Evolutionary conservation across 2,888 invertebrate genomes (phyloP), one percentile per base, ranked within the genome.

Genomic region (Bombylius major): DNA sequence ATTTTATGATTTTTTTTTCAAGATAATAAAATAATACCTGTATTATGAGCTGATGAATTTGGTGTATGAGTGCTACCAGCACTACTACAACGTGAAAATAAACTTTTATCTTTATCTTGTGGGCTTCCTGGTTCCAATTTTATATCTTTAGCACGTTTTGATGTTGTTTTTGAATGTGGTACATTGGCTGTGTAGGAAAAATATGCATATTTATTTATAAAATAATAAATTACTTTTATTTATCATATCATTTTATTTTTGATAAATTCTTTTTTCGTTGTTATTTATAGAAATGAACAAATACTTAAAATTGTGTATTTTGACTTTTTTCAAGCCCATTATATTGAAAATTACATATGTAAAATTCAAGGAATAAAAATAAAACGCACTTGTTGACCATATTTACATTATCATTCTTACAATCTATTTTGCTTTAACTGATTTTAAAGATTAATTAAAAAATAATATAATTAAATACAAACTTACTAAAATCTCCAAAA

Each of bases 41-140:
- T 83, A 69, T 88, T 88, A 66, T 87, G 87, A 61, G 87, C 86
- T 4, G 88, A 87, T 31, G 87, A 87, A 42, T 85, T 86, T 49
- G 87, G 83, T 11, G 87, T 87, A 67, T 86, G 85, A 55, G 86
- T 80, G 51, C 88, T 88, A 53, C 87, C 86, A 61, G 84, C 84
- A 68, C 87, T 87, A 65, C 84, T 87, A 70, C 85, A 85, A 50
- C 87, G 78, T 36, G 87, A 81, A 70, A 84, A 87, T 66, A 82
- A 79, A 59, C 75, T 76, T 53, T 67, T 69, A 42, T 72, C 73
- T 58, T 77, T 74, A 61, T 79, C 78, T 23, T 78, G 77, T 48
- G 78, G 80, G 67, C 80, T 80, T 32, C 80, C 78, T 36, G 81
- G 81, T 62, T 82, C 82, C 57, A 77, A 62, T 65, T 80, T 80